Base-by-base conservation (phyloP, 2,888 invertebrate species). In the Xanthorhoe designata region DNA sequence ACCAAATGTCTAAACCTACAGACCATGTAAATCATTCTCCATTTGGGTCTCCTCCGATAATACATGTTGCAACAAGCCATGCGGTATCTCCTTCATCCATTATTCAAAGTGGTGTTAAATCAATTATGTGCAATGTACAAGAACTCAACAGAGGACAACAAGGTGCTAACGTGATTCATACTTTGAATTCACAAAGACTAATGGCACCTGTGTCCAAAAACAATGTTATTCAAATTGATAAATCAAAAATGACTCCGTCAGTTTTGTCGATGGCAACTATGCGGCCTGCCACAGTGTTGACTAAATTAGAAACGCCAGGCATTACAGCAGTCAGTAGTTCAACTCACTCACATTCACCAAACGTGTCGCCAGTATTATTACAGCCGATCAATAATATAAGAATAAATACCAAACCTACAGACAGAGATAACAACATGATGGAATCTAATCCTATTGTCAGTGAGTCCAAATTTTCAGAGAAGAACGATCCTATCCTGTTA, bases 261-360 rank as follows among this genome's bases (percentile, higher is more conserved):
- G 91, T 92, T 47, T 77, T 92, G 64, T 88, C 92, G 19, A 88
- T 91, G 86, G 82, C 91, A 50, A 80, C 86, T 32, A 84, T 89
- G 50, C 81, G 90, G 78, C 79, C 89, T 38, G 79, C 90, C 6
- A 83, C 90, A 52, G 85, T 91, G 55, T 70, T 90, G 45, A 83
- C 89, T 17, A 90, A 88, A 79, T 71, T 88, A 64, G 89, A 90
- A 55, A 76, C 84, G 13, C 78, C 88, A 15, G 84, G 78, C 69
- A 76, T 85, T 7, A 74, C 84, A 54, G 85, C 85, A 58, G 77
- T 82, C 60, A 86, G 84, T 19, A 88, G 88, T 50, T 78, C 84
- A 35, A 85, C 82, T 66, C 78, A 86, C 35, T 81, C 86, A 13
- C 38, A 42, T 42, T 42, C 38, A 42, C 3, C 38, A n/a, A 91